phyloP scores from a whole-genome alignment of 92 coral and sea anemone species.

The Bergia sp. region DNA sequence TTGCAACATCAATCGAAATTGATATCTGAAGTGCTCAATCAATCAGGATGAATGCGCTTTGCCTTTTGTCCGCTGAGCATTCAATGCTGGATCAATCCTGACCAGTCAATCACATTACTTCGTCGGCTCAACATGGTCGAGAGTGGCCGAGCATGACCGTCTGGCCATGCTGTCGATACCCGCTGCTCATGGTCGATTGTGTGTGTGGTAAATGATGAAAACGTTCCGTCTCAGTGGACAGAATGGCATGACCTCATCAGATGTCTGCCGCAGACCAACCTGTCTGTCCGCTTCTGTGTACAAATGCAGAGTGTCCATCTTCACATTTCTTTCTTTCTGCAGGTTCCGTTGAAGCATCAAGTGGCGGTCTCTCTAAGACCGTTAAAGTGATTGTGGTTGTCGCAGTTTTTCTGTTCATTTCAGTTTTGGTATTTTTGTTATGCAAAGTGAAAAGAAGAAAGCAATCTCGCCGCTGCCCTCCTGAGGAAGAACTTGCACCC shows the following conservation, averaged over 20 bases:
- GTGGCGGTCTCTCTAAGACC: background rate
- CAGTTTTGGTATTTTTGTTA: background rate
- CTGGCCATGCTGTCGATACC: no score
- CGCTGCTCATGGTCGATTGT: background rate
- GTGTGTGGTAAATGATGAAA: background rate
- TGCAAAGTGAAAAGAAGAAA: constrained; percentile 14
- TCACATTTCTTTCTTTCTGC: background rate
- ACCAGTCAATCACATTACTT: no score
- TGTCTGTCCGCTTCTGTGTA: background rate
- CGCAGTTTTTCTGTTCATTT: background rate
- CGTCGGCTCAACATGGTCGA: no score
- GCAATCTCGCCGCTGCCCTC: background rate
- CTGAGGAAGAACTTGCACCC: background rate
- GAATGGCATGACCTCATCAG: background rate
- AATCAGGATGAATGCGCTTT: no score
- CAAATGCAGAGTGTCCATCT: background rate
- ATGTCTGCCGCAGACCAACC: background rate
- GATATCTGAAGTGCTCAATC: no score
- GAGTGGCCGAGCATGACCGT: no score
- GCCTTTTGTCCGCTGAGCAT: no score
- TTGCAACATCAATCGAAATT: no score
- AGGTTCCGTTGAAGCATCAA: background rate
- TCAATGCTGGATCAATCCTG: no score
- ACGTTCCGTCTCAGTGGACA: background rate
- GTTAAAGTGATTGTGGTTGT: constrained; percentile 5